Evolutionary conservation across 2,113 vertebrate genomes (phyloP).

Genomic region (Albula glossodonta): DNA sequence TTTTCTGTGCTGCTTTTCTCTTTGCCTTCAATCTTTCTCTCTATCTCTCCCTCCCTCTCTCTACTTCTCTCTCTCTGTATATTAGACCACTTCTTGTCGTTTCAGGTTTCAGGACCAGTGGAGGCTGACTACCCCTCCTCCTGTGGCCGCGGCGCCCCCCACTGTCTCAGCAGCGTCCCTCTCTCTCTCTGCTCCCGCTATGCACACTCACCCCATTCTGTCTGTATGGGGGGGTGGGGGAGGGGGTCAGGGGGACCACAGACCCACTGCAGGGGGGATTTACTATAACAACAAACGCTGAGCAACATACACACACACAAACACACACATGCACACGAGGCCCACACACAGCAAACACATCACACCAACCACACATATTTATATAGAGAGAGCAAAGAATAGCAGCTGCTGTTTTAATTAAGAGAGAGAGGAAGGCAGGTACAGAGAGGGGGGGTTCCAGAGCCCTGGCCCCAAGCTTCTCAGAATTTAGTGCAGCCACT

Average conservation of each 20-base stretch:
- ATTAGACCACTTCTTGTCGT: slow-evolving; percentile 84
- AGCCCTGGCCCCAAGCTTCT: slow-evolving; percentile 39
- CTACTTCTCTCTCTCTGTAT: slow-evolving; percentile 67
- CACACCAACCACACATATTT: slow-evolving; percentile 63
- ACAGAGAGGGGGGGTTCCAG: slow-evolving; percentile 47
- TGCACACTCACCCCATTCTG: slow-evolving; percentile 80
- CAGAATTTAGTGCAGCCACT: slow-evolving; percentile 63
- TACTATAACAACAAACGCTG: slow-evolving; percentile 80
- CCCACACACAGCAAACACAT: slow-evolving; percentile 40
- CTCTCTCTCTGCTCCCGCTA: slow-evolving; percentile 78
- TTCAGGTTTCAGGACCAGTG: slow-evolving; percentile 84
- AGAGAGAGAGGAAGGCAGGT: slow-evolving; percentile 62
- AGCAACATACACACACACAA: slow-evolving; percentile 41
- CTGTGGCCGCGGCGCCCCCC: slow-evolving; percentile 75
- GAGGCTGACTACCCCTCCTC: slow-evolving; percentile 79
- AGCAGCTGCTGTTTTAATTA: slow-evolving; percentile 54
- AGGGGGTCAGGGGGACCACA: slow-evolving; percentile 74
- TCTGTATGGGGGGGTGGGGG: slow-evolving; percentile 76
- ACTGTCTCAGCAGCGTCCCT: slow-evolving; percentile 78
- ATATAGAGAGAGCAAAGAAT: slow-evolving; percentile 51
- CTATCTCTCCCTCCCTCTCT: slow-evolving; percentile 35
- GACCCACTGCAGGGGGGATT: slow-evolving; percentile 71
- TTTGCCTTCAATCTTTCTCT: slow-evolving; percentile 24
- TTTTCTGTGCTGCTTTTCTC: not conserved
- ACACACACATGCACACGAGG: slow-evolving; percentile 31